Conservation (phyloP, 2,888 invertebrate genomes). For the Lasius fuliginosus region DNA sequence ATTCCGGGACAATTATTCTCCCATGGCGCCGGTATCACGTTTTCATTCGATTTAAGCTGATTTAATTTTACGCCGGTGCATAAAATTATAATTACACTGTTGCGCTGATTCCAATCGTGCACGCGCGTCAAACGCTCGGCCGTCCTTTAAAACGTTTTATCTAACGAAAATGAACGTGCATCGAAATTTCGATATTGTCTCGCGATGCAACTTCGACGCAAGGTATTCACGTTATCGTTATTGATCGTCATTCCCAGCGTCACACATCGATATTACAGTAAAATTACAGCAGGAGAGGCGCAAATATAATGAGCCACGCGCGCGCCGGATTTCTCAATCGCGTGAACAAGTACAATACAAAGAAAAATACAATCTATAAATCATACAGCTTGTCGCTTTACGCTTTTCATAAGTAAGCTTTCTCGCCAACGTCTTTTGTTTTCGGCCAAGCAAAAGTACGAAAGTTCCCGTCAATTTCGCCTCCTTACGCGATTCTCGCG, state of each 20-base stretch:
- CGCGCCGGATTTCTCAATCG: slow-evolving; percentile 32
- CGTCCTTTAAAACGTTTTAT: slow-evolving; percentile 28
- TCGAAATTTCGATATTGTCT: slow-evolving; percentile 17
- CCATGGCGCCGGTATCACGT: slow-evolving; percentile 39
- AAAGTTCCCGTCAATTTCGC: slow-evolving; percentile 70
- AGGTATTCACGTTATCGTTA: slow-evolving; percentile 32
- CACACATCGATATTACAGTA: slow-evolving; percentile 12
- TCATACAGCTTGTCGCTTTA: slow-evolving; percentile 48
- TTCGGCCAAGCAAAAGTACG: slow-evolving; percentile 58
- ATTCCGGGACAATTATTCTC: slow-evolving; percentile 54
- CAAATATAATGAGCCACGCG: slow-evolving; percentile 21
- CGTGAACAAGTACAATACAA: background rate
- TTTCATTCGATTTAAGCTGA: slow-evolving; percentile 57
- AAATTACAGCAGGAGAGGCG: background rate
- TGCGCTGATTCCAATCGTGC: slow-evolving; percentile 7
- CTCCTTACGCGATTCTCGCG: slow-evolving; percentile 36
- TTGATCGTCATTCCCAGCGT: background rate
- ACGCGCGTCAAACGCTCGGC: slow-evolving; percentile 8
- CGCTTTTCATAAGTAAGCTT: slow-evolving; percentile 3
- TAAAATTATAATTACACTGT: slow-evolving; percentile 53
- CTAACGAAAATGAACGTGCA: slow-evolving; percentile 23
- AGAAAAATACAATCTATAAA: slow-evolving; percentile 58
- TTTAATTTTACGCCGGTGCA: slow-evolving; percentile 55
- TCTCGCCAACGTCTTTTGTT: slow-evolving; percentile 52
- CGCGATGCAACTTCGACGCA: slow-evolving; percentile 25